These are phyloP conservation scores for Catalaphyllia jardinei DNA, from an alignment of 64 coral and sea anemone species.

Conservation along the genomic window DNA sequence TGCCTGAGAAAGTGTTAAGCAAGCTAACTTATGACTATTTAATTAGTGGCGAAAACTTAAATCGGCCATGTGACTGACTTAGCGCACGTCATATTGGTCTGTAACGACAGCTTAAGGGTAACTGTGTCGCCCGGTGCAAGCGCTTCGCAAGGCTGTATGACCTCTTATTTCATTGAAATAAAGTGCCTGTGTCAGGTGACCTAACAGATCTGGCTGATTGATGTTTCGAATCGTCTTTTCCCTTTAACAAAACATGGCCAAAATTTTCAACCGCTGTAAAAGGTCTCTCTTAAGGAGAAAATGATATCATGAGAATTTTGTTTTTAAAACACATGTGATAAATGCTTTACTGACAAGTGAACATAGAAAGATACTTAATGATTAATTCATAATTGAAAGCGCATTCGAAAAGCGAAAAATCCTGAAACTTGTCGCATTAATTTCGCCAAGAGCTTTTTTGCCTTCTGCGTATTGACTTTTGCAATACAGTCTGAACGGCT, in stretches of 20 bases:
- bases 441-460: too few species aligned
- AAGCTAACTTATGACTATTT: background rate
- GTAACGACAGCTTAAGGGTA: background rate
- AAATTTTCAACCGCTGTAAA: too few species aligned
- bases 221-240: background rate
- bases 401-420: background rate
- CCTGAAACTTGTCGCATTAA: too few species aligned
- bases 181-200: background rate
- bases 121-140: background rate
- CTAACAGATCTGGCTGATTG: background rate
- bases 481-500: too few species aligned
- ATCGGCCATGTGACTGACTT: background rate
- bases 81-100: background rate
- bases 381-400: background rate
- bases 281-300: too few species aligned
- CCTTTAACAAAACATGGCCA: background rate
- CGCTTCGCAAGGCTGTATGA: background rate
- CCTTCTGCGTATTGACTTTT: too few species aligned
- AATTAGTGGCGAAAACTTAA: background rate
- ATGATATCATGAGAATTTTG: too few species aligned
- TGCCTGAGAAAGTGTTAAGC: background rate
- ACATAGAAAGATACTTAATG: background rate
- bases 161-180: slow-evolving; percentile 36
- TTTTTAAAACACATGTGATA: too few species aligned
- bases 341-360: too few species aligned